Evolutionary conservation across 1,140 invertebrate species (phyloP).

Genomic region (Leptestheria dahalacensis): DNA sequence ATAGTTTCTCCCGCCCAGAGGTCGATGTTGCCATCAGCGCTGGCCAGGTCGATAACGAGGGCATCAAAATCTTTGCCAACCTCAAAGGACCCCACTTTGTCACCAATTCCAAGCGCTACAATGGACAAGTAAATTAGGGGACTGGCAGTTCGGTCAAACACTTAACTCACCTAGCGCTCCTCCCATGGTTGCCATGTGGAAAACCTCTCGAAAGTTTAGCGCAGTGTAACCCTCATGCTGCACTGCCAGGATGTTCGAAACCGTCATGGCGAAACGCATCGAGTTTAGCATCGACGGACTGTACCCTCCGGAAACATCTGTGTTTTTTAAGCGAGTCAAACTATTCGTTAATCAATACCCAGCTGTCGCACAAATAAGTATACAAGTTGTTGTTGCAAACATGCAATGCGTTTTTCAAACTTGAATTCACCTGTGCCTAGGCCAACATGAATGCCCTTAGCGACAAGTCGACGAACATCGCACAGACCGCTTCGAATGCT

Average conservation of each 20-base stretch:
- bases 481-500: conserved; percentile 68
- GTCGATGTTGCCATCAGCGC: conserved; percentile 31
- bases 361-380: not conserved
- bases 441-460: conserved; percentile 53
- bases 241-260: conserved; percentile 48
- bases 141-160: too few species aligned
- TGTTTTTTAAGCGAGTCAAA: not conserved
- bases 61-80: conserved; percentile 75
- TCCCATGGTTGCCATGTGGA: conserved; percentile 70
- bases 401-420: too few species aligned
- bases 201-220: conserved; percentile 56
- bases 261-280: conserved; percentile 51
- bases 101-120: conserved; percentile 53
- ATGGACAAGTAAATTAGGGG: conserved; percentile 21
- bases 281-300: conserved; percentile 56
- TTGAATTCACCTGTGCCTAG: conserved; percentile 57
- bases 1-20: conserved; percentile 28
- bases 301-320: conserved; percentile 69
- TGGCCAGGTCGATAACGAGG: conserved; percentile 39
- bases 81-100: conserved; percentile 60
- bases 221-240: conserved; percentile 32
- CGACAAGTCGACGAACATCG: conserved; percentile 47
- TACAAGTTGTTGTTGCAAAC: too few species aligned
- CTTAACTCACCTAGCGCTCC: conserved; percentile 37
- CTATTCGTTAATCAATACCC: not conserved